Conservation (phyloP, 2,113 vertebrate genomes). For the Zapornia atra region DNA sequence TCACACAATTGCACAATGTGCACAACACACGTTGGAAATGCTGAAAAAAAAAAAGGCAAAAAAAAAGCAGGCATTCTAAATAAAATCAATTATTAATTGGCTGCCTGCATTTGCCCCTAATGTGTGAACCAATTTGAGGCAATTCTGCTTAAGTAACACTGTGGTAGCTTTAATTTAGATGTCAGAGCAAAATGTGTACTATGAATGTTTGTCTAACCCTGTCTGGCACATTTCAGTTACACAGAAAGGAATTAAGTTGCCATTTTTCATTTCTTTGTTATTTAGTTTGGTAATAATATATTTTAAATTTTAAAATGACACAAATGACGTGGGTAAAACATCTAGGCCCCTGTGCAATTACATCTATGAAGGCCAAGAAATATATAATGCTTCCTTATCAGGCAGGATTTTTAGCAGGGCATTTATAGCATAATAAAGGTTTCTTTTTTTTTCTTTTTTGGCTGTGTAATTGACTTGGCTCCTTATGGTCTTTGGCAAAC, state of each 20-base stretch:
- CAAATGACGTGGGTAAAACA: neutral
- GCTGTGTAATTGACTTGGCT: slow-evolving; percentile 37
- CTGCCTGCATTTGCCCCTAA: neutral
- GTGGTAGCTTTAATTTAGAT: neutral
- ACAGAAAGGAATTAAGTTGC: neutral
- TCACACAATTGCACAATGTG: neutral
- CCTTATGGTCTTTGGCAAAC: slow-evolving; percentile 40
- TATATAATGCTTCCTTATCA: neutral
- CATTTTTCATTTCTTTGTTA: neutral
- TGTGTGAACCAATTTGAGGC: neutral
- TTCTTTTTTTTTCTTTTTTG: neutral
- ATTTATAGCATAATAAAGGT: slow-evolving; percentile 33
- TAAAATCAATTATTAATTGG: slow-evolving; percentile 2
- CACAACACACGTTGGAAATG: neutral
- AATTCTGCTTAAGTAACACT: neutral
- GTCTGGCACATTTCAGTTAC: neutral
- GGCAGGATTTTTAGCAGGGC: neutral
- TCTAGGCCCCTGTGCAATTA: neutral
- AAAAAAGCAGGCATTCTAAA: neutral
- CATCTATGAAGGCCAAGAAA: neutral
- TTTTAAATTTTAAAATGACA: neutral
- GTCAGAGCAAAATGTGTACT: neutral
- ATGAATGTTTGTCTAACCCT: neutral
- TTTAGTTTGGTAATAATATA: neutral
- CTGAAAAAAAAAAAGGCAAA: neutral